Evolutionary conservation across 2,888 invertebrate species (phyloP), one percentile per base, ranked within the genome.

Genomic region (Sesia bembeciformis): DNA sequence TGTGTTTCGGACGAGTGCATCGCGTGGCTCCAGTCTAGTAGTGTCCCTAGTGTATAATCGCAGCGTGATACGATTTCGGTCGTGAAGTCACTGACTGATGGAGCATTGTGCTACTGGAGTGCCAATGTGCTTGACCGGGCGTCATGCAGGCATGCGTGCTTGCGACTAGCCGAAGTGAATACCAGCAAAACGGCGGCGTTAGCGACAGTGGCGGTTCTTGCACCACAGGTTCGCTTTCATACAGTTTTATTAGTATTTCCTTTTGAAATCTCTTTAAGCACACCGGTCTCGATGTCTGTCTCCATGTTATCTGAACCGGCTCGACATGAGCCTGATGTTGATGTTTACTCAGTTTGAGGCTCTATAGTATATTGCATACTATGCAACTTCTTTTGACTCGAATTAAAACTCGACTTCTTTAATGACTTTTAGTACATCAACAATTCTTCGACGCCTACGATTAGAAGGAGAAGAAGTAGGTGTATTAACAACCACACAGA

Each of bases 171-270:
- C 65, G 60, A n/a, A 39, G 38, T 67, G 62, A 69, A 81, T 70
- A 79, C 73, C 78, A 70, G 69, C 87, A 88, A 82, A 68, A 88
- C 88, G 88, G 88, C 87, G 75, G 71, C 81, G 62, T 75, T 80
- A 63, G 81, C 81, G 66, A 65, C 81, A 65, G 76, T 74, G 60
- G 68, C 79, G 74, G 80, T 74, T 72, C 82, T 80, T 64, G 80
- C 82, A 74, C 81, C 82, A 79, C 83, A 86, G 86, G 85, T 86
- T 77, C 60, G 74, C 70, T 66, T 67, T 66, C 59, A 8, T 39
- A 38, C 40, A 43, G 23, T 23, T 23, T 23, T 23, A 23, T 23
- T 23, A 23, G 23, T 23, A 23, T 23, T 23, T 23, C 23, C 23
- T 23, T 23, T 1, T 23, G 23, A 23, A 23, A 23, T 23, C 23